Evolutionary conservation across 2,113 vertebrate genomes (phyloP), one percentile per base, ranked within the genome.

Genomic region (Mugil cephalus): DNA sequence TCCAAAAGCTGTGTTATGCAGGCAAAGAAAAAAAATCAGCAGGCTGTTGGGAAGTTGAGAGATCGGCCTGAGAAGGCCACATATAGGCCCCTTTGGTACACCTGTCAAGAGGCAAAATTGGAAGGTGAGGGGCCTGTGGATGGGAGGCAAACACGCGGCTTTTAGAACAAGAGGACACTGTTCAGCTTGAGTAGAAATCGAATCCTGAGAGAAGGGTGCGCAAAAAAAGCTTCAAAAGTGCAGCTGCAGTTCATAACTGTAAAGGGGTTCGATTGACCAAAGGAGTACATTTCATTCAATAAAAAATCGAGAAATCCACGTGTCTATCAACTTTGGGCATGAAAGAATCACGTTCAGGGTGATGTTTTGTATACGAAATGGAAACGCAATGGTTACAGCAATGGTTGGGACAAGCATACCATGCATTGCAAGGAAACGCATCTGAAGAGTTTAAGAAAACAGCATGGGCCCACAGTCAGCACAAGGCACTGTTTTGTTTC

Each of bases 31-130:
- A n/a, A 53, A 62, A 30, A 2, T 54, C 77, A 62, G 68, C 53
- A 8, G 70, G 70, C 50, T 61, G n/a, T n/a, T n/a, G 53, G 66
- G 55, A 69, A 74, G 77, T 17, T 56, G 73, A 54, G 46, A 60
- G 62, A 55, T 59, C 70, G 35, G 34, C 65, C 69, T 58, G 72
- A 68, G 68, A 71, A 74, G 64, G 43, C 52, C 56, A 66, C 46
- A 80, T 80, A 65, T n/a, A 39, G 75, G 61, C 71, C 74, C 68
- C 77, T 85, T 83, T 58, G 76, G 51, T 82, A 80, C 80, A 90
- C 90, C 90, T 93, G 90, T 88, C 89, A 90, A 80, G 61, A 38
- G 69, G 59, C 43, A 81, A 80, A 69, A 67, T n/a, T 52, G 73
- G 62, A 55, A 82, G 68, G 69, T 84, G 73, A 72, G 71, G 73